phyloP scores from a whole-genome alignment of 2,113 vertebrate species.

The Brevimyrus niger region DNA sequence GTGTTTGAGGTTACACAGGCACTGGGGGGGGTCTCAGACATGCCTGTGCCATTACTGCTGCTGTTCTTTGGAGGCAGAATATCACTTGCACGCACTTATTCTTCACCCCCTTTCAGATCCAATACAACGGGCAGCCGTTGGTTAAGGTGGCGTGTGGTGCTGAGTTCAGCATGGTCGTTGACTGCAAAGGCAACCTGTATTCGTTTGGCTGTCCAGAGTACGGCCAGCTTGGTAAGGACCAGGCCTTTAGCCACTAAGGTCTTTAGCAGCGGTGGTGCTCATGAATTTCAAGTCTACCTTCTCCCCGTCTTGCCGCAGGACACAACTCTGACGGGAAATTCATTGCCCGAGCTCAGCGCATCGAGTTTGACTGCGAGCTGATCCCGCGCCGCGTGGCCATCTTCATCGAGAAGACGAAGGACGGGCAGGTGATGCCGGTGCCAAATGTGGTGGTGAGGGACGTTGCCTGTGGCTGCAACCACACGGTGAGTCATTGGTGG shows the following conservation, averaged over 20 bases:
- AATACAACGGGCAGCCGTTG: slow-evolving; percentile 93
- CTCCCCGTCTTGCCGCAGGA: slow-evolving; percentile 51
- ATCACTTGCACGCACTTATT: not conserved
- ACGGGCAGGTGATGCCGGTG: slow-evolving; percentile 85
- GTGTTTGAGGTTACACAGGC: not conserved
- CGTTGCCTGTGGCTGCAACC: slow-evolving; percentile 81
- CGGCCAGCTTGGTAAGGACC: slow-evolving; percentile 79
- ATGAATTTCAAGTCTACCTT: not conserved
- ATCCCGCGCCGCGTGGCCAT: slow-evolving; percentile 85
- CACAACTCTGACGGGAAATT: slow-evolving; percentile 96
- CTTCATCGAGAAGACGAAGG: slow-evolving; percentile 95
- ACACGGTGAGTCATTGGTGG: slow-evolving; percentile 65
- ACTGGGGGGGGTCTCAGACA: not conserved
- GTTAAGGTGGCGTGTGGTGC: slow-evolving; percentile 91
- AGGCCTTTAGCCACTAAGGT: not conserved
- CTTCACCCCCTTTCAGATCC: slow-evolving; percentile 62
- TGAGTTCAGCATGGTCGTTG: slow-evolving; percentile 95
- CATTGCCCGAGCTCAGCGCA: slow-evolving; percentile 88
- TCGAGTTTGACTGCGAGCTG: slow-evolving; percentile 94
- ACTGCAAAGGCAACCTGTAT: slow-evolving; percentile 95
- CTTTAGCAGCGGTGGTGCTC: not conserved
- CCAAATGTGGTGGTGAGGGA: slow-evolving; percentile 91
- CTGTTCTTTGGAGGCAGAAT: not conserved
- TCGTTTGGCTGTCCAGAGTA: slow-evolving; percentile 94
- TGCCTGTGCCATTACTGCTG: not conserved